Base-by-base conservation (phyloP, 2,888 invertebrate species). In the Caprella mutica region DNA sequence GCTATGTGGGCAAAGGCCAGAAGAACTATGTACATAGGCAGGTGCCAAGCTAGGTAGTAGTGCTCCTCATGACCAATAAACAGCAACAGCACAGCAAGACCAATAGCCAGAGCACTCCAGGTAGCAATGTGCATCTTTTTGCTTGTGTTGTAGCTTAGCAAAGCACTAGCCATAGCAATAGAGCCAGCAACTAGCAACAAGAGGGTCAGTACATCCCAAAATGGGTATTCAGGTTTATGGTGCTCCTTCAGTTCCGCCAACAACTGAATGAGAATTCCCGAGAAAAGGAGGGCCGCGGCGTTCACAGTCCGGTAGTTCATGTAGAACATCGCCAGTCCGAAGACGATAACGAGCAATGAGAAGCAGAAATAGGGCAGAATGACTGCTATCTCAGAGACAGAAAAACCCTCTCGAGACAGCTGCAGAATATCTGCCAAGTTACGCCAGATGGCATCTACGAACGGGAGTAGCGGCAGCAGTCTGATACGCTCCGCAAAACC, bases 21-120 rank as follows among this genome's bases (percentile, higher is more conserved):
- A 5, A 44, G 44, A 9, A 17, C 27, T 27, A 24, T 27, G 26
- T 44, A 44, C 24, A 44, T n/a, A 27, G 44, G 44, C 6, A 44
- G 44, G n/a, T 44, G 44, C 44, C 44, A 44, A 8, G 44, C 44
- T 44, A 44, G 26, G 44, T 44, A 24, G 12, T 44, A 44, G 24
- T 44, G 44, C 44, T 44, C 44, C n/a, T 24, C 44, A 17, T 44
- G 14, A 24, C 26, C 44, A 14, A 44, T 17, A 23, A 44, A 26
- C 3, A 24, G 27, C 24, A 24, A 14, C 23, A 40, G 40, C 21
- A 1, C 14, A 24, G 23, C 40, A 40, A 8, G 9, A 40, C 21
- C 23, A 40, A 19, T 8, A 40, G 40, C 40, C 21, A 12, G 40
- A 24, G 21, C 19, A 40, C 21, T 24, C 40, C n/a, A n/a, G n/a